phyloP scores from a whole-genome alignment of 2,888 invertebrate genomes.

The Caenorhabditis becei region DNA sequence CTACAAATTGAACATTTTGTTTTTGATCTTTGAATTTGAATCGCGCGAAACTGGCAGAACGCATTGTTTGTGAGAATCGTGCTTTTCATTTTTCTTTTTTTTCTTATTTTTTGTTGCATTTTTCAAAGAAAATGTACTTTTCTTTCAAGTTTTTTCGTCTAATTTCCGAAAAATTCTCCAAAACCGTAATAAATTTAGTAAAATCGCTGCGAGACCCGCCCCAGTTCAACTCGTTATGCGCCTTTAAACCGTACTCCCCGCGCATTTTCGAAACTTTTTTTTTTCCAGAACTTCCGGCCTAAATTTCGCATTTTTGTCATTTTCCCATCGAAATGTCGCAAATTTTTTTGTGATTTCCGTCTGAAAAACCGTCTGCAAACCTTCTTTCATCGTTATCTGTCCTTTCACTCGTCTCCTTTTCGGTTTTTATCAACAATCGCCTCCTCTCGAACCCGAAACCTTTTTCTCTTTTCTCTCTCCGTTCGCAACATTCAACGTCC shows the following conservation, averaged over 20 bases:
- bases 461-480: background rate
- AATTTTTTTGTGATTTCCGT: background rate
- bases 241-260: slow-evolving; percentile 6
- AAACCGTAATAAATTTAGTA: background rate
- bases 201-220: background rate
- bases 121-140: too few species aligned
- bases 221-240: background rate
- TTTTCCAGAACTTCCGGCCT: background rate
- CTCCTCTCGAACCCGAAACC: background rate
- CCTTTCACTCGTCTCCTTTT: slow-evolving; percentile 5
- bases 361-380: slow-evolving; percentile 1
- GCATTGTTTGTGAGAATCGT: too few species aligned
- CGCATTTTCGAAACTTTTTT: background rate
- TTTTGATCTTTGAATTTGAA: slow-evolving; percentile 27
- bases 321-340: background rate
- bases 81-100: too few species aligned
- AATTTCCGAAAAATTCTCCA: too few species aligned
- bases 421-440: slow-evolving; percentile 28
- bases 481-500: slow-evolving; percentile 34
- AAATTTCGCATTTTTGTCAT: background rate
- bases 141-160: too few species aligned
- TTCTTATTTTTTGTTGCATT: too few species aligned
- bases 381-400: slow-evolving; percentile 15
- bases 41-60: slow-evolving; percentile 1
- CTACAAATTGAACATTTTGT: slow-evolving; percentile 6